Evolutionary conservation across 2,888 invertebrate species (phyloP).

Genomic region (Tupiocoris notatus): DNA sequence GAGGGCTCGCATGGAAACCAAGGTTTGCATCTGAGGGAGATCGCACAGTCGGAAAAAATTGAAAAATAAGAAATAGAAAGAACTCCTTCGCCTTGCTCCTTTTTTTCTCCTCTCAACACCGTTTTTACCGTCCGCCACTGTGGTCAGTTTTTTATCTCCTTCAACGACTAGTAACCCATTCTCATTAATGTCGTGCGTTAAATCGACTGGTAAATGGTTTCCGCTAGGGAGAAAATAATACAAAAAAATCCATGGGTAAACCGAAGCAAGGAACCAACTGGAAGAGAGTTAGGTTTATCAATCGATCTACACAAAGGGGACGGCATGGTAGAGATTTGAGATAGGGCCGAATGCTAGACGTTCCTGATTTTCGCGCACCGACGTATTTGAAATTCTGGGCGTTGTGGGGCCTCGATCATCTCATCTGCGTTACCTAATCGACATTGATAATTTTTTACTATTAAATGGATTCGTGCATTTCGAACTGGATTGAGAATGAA

Average conservation of each 20-base stretch:
- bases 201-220: constrained; percentile 33
- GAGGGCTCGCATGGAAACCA: not conserved
- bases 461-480: too few relatives aligned
- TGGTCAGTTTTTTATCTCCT: not conserved
- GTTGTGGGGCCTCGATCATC: too few relatives aligned
- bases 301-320: too few relatives aligned
- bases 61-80: not conserved
- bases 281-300: not conserved
- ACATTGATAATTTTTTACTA: too few relatives aligned
- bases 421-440: too few relatives aligned
- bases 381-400: too few relatives aligned
- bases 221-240: not conserved
- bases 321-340: not conserved
- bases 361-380: not conserved
- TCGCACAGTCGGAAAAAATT: not conserved
- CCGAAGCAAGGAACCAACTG: not conserved
- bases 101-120: not conserved
- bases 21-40: not conserved
- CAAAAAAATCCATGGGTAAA: not conserved
- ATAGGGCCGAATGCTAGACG: not conserved
- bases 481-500: too few relatives aligned
- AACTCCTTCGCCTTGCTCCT: not conserved
- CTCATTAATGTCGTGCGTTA: constrained; percentile 35
- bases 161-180: constrained; percentile 8
- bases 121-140: not conserved